These are phyloP conservation scores for Campoletis sonorensis DNA, from an alignment of 1,140 invertebrate species.

Conservation along the genomic window DNA sequence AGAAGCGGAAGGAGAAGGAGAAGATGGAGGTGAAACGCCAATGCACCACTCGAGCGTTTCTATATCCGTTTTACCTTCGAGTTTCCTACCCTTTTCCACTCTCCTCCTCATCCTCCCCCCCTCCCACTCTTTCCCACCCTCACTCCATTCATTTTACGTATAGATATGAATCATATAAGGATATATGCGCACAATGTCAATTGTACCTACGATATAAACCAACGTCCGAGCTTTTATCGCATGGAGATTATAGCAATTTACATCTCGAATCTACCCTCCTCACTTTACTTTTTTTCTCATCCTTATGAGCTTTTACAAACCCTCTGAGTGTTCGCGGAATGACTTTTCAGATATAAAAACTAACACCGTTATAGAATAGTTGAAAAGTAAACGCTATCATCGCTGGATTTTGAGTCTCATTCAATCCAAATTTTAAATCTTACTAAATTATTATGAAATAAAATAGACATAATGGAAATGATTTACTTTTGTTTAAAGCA, in stretches of 20 bases:
- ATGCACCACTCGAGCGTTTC: constrained; percentile 77
- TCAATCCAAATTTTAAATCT: too few species aligned
- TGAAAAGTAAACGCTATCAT: too few species aligned
- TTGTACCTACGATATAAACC: neutral
- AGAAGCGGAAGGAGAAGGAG: constrained; percentile 22
- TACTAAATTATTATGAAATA: too few species aligned
- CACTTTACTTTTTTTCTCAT: neutral
- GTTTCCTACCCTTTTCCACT: constrained; percentile 42
- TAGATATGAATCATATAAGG: constrained; percentile 31
- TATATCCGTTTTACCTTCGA: constrained; percentile 71
- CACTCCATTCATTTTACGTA: constrained; percentile 59
- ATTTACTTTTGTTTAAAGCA: too few species aligned
- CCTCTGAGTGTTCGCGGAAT: neutral
- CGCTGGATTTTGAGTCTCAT: too few species aligned
- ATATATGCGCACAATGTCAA: constrained; percentile 29
- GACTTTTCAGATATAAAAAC: neutral
- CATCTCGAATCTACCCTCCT: constrained; percentile 41
- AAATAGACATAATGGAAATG: too few species aligned
- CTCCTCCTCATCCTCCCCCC: constrained; percentile 22
- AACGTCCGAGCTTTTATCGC: constrained; percentile 72
- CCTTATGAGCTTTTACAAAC: constrained; percentile 30
- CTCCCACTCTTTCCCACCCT: constrained; percentile 1
- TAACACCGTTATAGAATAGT: too few species aligned
- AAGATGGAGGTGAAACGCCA: constrained; percentile 70
- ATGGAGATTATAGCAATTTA: constrained; percentile 62